Percentiles rank a stretch among this genome's conserved stretches.
Evolutionary conservation across 2,113 vertebrate genomes (phyloP).

Genomic region (Macroglossus sobrinus): DNA sequence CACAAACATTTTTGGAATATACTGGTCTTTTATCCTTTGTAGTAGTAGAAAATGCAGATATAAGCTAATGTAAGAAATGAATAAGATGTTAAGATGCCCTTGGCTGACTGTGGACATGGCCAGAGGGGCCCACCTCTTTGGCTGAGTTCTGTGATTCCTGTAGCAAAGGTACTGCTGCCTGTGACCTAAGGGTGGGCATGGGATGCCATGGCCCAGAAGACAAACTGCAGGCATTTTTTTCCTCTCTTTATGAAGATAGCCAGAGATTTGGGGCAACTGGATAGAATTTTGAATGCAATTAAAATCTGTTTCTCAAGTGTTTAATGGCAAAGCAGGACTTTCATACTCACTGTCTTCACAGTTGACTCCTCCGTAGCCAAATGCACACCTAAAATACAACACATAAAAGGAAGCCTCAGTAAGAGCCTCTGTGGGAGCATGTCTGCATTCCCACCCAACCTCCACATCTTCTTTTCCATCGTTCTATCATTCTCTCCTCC

Average conservation of each 20-base stretch:
- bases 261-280: background rate
- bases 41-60: background rate
- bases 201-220: background rate
- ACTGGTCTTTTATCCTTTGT: background rate
- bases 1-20: background rate
- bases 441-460: background rate
- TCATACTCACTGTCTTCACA: constrained; percentile 81
- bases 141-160: background rate
- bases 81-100: background rate
- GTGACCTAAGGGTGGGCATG: background rate
- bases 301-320: background rate
- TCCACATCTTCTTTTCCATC: background rate
- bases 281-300: background rate
- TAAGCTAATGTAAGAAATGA: background rate
- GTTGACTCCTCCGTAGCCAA: constrained; percentile 75
- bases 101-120: background rate
- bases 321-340: constrained; percentile 37
- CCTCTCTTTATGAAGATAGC: background rate
- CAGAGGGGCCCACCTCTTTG: background rate
- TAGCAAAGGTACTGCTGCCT: background rate
- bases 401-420: background rate
- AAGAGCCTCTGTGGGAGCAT: background rate
- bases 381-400: constrained; percentile 73
- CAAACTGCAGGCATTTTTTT: background rate
- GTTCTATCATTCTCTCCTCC: background rate